These are phyloP conservation scores for Montipora cactus DNA, from an alignment of 64 coral and sea anemone genomes.

Conservation along the genomic window DNA sequence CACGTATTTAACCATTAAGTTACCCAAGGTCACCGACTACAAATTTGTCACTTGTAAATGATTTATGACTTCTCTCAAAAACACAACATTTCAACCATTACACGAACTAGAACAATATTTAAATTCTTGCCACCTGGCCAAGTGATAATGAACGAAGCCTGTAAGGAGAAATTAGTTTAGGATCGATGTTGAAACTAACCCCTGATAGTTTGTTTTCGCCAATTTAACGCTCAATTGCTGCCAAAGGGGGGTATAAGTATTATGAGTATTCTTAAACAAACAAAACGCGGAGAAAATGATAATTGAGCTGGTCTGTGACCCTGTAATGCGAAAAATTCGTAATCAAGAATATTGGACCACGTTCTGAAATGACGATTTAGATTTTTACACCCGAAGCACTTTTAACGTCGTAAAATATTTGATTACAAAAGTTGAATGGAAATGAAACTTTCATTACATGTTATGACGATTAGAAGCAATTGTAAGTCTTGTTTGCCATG, in stretches of 20 bases:
- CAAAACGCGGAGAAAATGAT: neutral
- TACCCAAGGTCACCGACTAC: neutral
- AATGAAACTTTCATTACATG: neutral
- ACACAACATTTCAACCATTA: neutral
- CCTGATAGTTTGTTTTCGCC: slow-evolving; percentile 3
- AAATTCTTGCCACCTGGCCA: neutral
- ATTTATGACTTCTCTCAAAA: neutral
- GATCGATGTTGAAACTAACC: neutral
- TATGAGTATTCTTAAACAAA: too few relatives aligned
- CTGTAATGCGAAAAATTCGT: neutral
- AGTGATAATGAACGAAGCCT: neutral
- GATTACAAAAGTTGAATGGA: neutral
- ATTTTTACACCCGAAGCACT: neutral
- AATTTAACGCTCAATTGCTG: slow-evolving; percentile 59
- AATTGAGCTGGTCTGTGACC: neutral
- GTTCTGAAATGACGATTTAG: neutral
- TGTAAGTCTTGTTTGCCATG: neutral
- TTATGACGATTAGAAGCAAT: neutral
- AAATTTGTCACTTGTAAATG: neutral
- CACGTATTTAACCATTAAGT: neutral
- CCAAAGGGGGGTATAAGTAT: neutral
- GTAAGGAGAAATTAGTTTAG: slow-evolving; percentile 8
- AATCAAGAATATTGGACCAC: neutral
- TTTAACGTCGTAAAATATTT: neutral
- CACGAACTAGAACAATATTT: neutral